These are phyloP conservation scores for Podiceps cristatus DNA, from an alignment of 2,113 vertebrate genomes.

Conservation along the genomic window DNA sequence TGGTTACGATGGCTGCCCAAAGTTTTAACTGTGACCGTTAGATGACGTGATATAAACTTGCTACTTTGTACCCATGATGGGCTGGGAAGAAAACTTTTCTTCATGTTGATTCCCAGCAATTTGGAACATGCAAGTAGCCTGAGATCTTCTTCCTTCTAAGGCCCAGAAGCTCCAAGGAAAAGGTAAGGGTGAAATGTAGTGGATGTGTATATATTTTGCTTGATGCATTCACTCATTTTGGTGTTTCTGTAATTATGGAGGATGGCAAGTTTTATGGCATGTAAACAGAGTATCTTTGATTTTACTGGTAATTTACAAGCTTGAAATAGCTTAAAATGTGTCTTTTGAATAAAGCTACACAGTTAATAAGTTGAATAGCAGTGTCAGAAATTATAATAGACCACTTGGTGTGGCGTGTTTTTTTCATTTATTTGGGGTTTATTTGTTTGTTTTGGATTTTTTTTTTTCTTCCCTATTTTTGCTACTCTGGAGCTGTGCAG, in stretches of 20 bases:
- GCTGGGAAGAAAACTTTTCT: not conserved
- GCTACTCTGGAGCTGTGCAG: not conserved
- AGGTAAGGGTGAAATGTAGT: not conserved
- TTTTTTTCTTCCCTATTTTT: not conserved
- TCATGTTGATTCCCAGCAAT: fast-evolving
- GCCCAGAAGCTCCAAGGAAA: not conserved
- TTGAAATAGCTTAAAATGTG: not conserved
- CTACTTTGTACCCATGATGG: not conserved
- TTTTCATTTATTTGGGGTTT: too few species aligned
- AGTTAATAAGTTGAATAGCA: not conserved
- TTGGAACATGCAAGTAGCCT: not conserved
- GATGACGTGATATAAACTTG: not conserved
- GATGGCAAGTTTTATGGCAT: not conserved
- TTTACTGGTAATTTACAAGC: not conserved
- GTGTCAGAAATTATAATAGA: not conserved
- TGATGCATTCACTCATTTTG: not conserved
- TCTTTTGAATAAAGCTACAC: not conserved
- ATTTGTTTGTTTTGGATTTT: too few species aligned
- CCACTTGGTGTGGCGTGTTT: not conserved
- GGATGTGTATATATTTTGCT: not conserved
- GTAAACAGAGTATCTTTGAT: not conserved
- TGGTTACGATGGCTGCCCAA: fast-evolving
- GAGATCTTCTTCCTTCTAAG: not conserved
- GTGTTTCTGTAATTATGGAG: not conserved
- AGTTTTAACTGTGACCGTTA: not conserved